phyloP scores from a whole-genome alignment of 1,140 invertebrate genomes.

The Drosophila prosaltans region DNA sequence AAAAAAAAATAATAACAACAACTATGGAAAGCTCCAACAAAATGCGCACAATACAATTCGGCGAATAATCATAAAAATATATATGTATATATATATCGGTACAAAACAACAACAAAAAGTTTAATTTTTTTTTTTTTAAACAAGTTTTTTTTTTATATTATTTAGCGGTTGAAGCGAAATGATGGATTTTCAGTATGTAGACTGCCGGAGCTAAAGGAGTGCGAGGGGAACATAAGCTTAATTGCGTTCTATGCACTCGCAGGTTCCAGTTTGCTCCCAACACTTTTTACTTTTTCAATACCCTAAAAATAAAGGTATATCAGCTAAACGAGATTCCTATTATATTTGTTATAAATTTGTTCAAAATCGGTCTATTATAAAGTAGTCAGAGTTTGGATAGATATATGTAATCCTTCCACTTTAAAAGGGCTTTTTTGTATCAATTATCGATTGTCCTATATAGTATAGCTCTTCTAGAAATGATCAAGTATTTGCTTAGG shows the following conservation, averaged over 20 bases:
- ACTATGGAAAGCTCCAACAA: constrained; percentile 74
- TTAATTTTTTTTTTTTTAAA: constrained; percentile 64
- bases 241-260: constrained; percentile 55
- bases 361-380: too few species aligned
- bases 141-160: constrained; percentile 63
- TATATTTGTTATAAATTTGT: too few species aligned
- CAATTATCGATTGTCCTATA: too few species aligned
- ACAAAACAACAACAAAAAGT: constrained; percentile 33
- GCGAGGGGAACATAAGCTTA: constrained; percentile 19
- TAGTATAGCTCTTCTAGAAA: not conserved
- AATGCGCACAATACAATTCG: constrained; percentile 78
- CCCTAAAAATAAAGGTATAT: not conserved
- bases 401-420: too few species aligned
- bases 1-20: constrained; percentile 40
- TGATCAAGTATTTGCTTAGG: not conserved
- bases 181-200: constrained; percentile 10
- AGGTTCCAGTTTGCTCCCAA: constrained; percentile 49
- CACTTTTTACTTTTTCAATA: constrained; percentile 13
- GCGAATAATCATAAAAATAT: constrained; percentile 56
- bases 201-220: not conserved
- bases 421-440: too few species aligned
- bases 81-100: constrained; percentile 11
- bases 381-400: too few species aligned
- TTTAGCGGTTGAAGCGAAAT: constrained; percentile 40
- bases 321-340: too few species aligned